These are phyloP conservation scores for Polydrusus pterygomalis DNA, from an alignment of 2,888 invertebrate genomes.

Conservation along the genomic window DNA sequence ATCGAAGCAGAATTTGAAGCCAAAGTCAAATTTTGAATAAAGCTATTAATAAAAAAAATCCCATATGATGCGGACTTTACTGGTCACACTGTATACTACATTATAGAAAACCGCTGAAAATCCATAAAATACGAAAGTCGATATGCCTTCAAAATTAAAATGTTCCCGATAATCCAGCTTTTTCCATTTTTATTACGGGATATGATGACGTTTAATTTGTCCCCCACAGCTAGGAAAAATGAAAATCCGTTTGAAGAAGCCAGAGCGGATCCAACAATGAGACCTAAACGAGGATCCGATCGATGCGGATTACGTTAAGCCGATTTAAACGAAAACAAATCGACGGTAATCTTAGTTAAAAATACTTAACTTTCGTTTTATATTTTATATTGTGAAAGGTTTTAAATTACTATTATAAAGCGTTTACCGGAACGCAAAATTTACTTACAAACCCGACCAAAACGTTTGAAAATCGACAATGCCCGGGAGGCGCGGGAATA, in stretches of 20 bases:
- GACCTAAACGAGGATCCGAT: slow-evolving; percentile 2
- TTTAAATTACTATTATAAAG: neutral
- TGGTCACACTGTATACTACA: too few species aligned
- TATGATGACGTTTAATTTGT: slow-evolving; percentile 18
- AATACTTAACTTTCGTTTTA: slow-evolving; percentile 1
- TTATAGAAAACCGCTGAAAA: too few species aligned
- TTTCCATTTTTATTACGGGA: neutral
- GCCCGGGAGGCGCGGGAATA: too few species aligned
- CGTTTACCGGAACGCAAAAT: too few species aligned
- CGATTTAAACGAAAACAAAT: slow-evolving; percentile 13
- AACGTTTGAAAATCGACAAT: too few species aligned
- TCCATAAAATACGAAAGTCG: too few species aligned
- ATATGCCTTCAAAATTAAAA: too few species aligned
- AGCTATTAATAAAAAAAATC: too few species aligned
- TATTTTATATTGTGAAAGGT: neutral
- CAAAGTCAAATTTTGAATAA: too few species aligned
- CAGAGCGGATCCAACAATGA: slow-evolving; percentile 5
- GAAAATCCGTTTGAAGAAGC: slow-evolving; percentile 11
- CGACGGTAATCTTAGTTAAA: slow-evolving; percentile 12
- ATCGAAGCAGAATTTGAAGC: too few species aligned
- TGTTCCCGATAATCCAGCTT: neutral
- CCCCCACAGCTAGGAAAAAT: slow-evolving; percentile 14
- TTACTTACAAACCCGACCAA: too few species aligned
- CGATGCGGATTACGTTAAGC: slow-evolving; percentile 17
- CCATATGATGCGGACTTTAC: too few species aligned